Base-by-base conservation (phyloP, 2,797 vertebrate genomes). In the Macropodus opercularis region DNA sequence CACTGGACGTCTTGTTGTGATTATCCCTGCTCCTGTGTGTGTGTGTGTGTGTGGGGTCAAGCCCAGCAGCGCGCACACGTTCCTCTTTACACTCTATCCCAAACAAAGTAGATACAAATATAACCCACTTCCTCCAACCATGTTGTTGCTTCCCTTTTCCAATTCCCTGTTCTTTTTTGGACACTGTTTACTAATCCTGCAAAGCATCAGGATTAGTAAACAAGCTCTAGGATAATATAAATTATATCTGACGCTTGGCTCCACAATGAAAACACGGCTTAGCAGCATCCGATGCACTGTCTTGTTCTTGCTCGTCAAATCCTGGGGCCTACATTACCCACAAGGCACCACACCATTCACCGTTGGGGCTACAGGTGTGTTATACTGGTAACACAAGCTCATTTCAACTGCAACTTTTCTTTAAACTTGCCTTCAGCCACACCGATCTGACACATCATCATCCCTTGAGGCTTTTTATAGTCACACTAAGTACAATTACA, bases 111-210 rank as follows among this genome's bases (percentile, higher is more conserved):
- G 19, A 79, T 7, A n/a, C 15, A 51, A 61, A 62, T 64, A 75
- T 61, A 75, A 44, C 66, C 8, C 18, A 66, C 56, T 80, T 80
- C 63, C 64, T 72, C 60, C 38, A 31, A 29, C 27, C 35, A 49
- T 31, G 24, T 46, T n/a, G 36, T 35, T 18, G 51, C 71, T 83
- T 81, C 72, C 76, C 36, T 66, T 85, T 81, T 75, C 72, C 71
- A 70, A 4, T 75, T 74, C 54, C 55, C 19, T 50, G 43, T 73
- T 63, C 17, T 51, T 38, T 13, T 57, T 29, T 54, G 9, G 38
- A 9, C 47, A 35, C 29, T 61, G 11, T 47, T 53, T 55, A 40
- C 31, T 54, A 24, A 57, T 40, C 13, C 38, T 71, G 47, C 47
- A 61, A 60, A 57, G 11, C 31, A 43, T n/a, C 31, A 51, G 32